Percentiles rank a stretch among this genome's conserved stretches.
Evolutionary conservation across 2,888 invertebrate genomes (phyloP).

Genomic region (Drosophila melanosoma): DNA sequence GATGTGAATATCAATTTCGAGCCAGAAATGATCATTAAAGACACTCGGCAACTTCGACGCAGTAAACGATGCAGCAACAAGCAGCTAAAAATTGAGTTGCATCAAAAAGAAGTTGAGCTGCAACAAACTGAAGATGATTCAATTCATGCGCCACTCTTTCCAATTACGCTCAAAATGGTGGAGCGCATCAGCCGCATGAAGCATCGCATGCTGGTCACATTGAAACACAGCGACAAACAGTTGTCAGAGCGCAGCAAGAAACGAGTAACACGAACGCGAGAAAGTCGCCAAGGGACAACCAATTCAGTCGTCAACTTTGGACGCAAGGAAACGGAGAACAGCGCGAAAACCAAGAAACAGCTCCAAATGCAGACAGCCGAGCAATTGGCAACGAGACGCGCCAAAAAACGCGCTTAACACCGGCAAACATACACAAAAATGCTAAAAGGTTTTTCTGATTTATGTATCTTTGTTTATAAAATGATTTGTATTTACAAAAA

Average conservation of each 20-base stretch:
- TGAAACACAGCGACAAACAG: conserved; percentile 47
- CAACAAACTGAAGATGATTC: background rate
- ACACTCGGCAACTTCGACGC: conserved; percentile 8
- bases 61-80: conserved; percentile 10
- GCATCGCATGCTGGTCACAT: conserved; percentile 49
- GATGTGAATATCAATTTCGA: background rate
- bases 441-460: background rate
- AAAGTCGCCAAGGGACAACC: conserved; percentile 13
- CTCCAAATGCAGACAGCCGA: conserved; percentile 37
- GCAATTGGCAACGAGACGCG: conserved; percentile 24
- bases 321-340: conserved; percentile 23
- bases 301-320: conserved; percentile 8
- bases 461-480: background rate
- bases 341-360: conserved; percentile 1
- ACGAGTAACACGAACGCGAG: conserved; percentile 26
- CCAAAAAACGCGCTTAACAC: conserved; percentile 18
- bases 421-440: background rate
- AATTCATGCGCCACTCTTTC: conserved; percentile 27
- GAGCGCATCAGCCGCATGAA: conserved; percentile 59
- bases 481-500: background rate
- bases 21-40: conserved; percentile 11
- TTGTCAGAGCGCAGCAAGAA: conserved; percentile 22
- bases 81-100: background rate
- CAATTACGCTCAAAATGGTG: conserved; percentile 42
- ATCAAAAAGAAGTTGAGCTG: background rate